Percentiles rank a stretch among this genome's conserved stretches.
phyloP scores from a whole-genome alignment of 2,797 vertebrate genomes.

The Sebastes hubbsi region DNA sequence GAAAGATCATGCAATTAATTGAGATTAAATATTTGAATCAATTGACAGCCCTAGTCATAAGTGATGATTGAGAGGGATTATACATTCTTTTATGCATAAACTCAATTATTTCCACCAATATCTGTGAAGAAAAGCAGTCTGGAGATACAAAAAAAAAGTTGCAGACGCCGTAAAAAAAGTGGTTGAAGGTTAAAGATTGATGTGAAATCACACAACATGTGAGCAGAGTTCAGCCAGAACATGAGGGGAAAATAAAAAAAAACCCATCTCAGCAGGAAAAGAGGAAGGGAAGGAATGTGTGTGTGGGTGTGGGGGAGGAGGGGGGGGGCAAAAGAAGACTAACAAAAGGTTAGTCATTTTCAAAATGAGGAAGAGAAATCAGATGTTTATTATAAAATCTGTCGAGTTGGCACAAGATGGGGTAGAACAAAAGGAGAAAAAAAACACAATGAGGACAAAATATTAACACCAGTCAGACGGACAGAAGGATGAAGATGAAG shows the following conservation, averaged over 20 bases:
- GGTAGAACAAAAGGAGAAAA: not conserved
- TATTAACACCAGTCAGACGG: not conserved
- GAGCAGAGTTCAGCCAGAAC: not conserved
- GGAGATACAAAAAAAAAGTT: not conserved
- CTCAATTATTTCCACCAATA: not conserved
- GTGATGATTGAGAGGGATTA: not conserved
- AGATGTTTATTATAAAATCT: slow-evolving; percentile 8
- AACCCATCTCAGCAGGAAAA: not conserved
- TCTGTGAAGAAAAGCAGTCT: not conserved
- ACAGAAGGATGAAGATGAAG: not conserved
- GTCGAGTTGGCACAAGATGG: not conserved
- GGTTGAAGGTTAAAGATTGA: not conserved
- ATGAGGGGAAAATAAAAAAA: not conserved
- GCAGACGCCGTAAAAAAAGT: not conserved
- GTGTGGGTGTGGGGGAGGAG: too few relatives aligned
- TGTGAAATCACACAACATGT: not conserved
- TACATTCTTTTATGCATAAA: not conserved
- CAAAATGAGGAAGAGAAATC: slow-evolving; percentile 49
- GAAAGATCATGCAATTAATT: too few relatives aligned
- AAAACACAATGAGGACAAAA: not conserved
- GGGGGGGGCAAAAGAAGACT: slow-evolving; percentile 9
- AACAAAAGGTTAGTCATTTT: not conserved
- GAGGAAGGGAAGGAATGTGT: slow-evolving; percentile 16
- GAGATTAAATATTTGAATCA: too few relatives aligned
- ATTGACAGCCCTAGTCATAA: not conserved